Conservation (phyloP, 2,797 vertebrate species). For the Lemur catta region DNA sequence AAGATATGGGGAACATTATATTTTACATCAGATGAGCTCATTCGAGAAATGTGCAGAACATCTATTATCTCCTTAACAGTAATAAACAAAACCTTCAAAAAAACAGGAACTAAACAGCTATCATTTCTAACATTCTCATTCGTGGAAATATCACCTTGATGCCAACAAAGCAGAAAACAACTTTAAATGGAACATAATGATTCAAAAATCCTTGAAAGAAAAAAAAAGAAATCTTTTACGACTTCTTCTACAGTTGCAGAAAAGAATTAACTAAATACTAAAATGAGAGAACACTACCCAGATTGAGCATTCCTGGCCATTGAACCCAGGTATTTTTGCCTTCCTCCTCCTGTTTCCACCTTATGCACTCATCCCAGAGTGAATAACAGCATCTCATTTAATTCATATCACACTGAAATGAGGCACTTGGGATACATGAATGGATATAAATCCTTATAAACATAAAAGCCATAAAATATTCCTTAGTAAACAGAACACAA, state of each 20-base stretch:
- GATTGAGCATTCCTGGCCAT: neutral
- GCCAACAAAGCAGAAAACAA: neutral
- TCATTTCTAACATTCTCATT: neutral
- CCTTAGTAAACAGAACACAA: neutral
- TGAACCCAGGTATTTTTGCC: neutral
- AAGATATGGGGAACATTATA: neutral
- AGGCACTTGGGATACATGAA: neutral
- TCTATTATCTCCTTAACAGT: neutral
- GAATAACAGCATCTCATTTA: neutral
- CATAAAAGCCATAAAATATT: neutral
- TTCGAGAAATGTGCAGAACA: neutral
- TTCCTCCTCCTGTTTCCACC: neutral
- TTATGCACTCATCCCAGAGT: neutral
- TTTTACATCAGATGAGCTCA: slow-evolving; percentile 39
- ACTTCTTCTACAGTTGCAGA: neutral
- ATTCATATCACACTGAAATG: neutral
- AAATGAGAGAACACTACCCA: neutral
- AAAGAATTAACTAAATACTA: neutral
- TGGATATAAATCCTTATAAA: neutral
- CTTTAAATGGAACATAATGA: neutral
- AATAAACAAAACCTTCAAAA: slow-evolving; percentile 12
- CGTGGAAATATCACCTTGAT: neutral
- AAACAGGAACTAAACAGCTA: neutral
- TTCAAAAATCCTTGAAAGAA: neutral
- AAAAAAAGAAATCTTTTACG: neutral